Base-by-base conservation (phyloP, 2,113 vertebrate genomes). In the Paralichthys olivaceus region DNA sequence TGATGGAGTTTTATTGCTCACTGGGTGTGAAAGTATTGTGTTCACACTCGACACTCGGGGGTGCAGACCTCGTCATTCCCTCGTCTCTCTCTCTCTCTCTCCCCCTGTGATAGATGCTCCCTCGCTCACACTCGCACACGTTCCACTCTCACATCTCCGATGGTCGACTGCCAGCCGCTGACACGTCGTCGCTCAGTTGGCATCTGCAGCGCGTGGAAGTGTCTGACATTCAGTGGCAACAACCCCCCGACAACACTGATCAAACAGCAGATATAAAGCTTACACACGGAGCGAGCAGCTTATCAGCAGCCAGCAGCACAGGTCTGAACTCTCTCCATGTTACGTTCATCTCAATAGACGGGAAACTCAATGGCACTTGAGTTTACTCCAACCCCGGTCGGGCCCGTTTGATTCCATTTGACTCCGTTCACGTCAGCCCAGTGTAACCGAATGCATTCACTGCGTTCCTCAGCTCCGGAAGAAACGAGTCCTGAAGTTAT, bases 201-300 rank as follows among this genome's bases (percentile, higher is more conserved):
- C 72, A 26, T 61, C 66, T 75, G 74, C 72, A 11, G n/a, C 34
- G 17, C 61, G 59, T 58, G 53, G 26, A 53, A 43, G 80, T 65
- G 75, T 85, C 66, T 68, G 70, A 80, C 81, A 84, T 75, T 74
- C 81, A 77, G 66, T 15, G 17, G 57, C 72, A 40, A 63, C 81
- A 76, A 79, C 63, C 53, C 53, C 70, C 15, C 68, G 69, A 79
- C 69, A 79, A 75, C 80, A 58, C 86, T 84, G 83, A 88, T 87
- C 86, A 90, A 85, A 87, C 80, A 82, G 80, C 66, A 85, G 82
- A 89, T 87, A 83, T 22, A 9, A 70, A 40, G 69, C 62, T 77
- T 29, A 75, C 49, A 53, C 0, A 0, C 43, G 15, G 14, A 45
- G 66, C 6, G 29, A 34, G 58, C 12, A 0, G 29, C 88, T 90